Conservation (phyloP, 2,113 vertebrate species). For the Syngnathus scovelli region DNA sequence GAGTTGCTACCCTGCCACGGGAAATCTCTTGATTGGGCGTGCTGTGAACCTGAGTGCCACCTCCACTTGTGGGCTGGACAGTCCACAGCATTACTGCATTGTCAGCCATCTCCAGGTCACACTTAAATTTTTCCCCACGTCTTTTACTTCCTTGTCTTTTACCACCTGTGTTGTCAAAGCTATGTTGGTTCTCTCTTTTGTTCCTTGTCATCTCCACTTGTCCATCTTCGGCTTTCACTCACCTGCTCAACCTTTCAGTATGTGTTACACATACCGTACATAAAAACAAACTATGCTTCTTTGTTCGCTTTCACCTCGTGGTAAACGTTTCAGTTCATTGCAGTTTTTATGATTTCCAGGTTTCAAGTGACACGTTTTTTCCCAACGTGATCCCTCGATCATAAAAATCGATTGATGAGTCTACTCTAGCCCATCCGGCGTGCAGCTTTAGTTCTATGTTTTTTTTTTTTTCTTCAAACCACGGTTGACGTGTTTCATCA, state of each 20-base stretch:
- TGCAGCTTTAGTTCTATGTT: neutral
- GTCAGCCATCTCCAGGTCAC: constrained; percentile 80
- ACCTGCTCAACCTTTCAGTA: neutral
- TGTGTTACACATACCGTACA: neutral
- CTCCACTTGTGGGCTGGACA: constrained; percentile 73
- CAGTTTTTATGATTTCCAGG: too few species aligned
- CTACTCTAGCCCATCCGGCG: neutral
- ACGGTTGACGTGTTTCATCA: constrained; percentile 9
- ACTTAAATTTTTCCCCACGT: neutral
- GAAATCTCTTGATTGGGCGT: constrained; percentile 76
- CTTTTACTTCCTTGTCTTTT: neutral
- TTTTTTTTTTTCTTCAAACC: neutral
- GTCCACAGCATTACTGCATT: constrained; percentile 76
- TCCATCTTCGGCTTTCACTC: neutral
- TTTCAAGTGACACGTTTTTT: too few species aligned
- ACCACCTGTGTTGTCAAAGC: neutral
- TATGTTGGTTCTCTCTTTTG: constrained; percentile 28
- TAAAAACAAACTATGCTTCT: neutral
- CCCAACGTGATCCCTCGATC: too few species aligned
- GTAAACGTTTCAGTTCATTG: neutral
- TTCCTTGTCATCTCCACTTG: constrained; percentile 7
- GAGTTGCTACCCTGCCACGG: constrained; percentile 78
- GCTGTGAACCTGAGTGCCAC: constrained; percentile 66
- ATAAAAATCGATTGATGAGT: neutral
- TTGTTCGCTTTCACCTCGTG: neutral